These are phyloP conservation scores for Macquaria ambigua DNA, from an alignment of 2,113 vertebrate species.

Conservation along the genomic window DNA sequence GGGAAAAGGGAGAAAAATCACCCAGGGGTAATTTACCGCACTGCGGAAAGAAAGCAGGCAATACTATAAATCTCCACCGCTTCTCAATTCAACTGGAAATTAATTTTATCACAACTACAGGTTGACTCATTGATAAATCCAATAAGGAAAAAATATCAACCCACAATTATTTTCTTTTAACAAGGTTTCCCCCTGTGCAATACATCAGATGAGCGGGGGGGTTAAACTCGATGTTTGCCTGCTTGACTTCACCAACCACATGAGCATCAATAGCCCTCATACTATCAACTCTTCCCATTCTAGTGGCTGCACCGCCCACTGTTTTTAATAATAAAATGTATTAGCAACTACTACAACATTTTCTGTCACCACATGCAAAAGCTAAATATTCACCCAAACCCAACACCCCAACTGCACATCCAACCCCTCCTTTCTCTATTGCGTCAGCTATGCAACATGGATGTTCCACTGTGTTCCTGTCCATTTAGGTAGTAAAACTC, in stretches of 20 bases:
- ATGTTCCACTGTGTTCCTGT: slow-evolving; percentile 38
- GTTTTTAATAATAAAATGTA: background rate
- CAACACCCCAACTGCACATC: slow-evolving; percentile 15
- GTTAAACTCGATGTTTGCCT: slow-evolving; percentile 20
- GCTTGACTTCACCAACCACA: slow-evolving; percentile 26
- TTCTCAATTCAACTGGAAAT: slow-evolving; percentile 75
- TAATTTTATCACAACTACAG: slow-evolving; percentile 65
- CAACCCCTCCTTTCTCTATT: slow-evolving; percentile 1
- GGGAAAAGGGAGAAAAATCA: slow-evolving; percentile 74
- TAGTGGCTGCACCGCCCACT: background rate
- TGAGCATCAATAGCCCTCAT: background rate
- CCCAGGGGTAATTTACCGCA: slow-evolving; percentile 81
- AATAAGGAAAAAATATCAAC: slow-evolving; percentile 17
- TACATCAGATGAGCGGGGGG: slow-evolving; percentile 17
- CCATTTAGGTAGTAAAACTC: slow-evolving; percentile 80
- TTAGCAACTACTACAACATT: background rate
- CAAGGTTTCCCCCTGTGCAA: slow-evolving; percentile 14
- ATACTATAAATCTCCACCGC: slow-evolving; percentile 74
- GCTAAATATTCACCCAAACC: background rate
- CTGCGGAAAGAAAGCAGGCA: slow-evolving; percentile 78
- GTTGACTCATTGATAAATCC: slow-evolving; percentile 52
- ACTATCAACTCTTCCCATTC: slow-evolving; percentile 5
- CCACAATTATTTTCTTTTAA: background rate
- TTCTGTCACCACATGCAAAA: background rate
- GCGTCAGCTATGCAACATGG: slow-evolving; percentile 55